phyloP scores from a whole-genome alignment of 2,797 vertebrate genomes.

The Tragopan temminckii region DNA sequence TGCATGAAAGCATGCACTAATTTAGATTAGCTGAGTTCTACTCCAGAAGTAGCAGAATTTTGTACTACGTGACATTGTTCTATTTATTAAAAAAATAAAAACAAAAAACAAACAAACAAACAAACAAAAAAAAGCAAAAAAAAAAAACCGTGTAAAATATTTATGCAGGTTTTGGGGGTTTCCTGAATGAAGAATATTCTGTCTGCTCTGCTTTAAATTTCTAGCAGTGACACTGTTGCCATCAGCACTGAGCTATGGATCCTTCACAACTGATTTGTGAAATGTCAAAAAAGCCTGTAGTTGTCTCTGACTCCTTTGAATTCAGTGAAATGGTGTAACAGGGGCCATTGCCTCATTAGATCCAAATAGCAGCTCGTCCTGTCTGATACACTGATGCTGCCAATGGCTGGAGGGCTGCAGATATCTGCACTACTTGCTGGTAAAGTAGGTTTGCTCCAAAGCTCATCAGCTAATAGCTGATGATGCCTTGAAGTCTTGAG shows the following conservation, averaged over 20 bases:
- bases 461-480: background rate
- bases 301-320: background rate
- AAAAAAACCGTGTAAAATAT: background rate
- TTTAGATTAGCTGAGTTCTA: constrained; percentile 19
- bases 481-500: background rate
- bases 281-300: background rate
- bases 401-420: background rate
- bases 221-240: background rate
- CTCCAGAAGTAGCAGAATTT: constrained; percentile 6
- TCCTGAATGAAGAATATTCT: constrained; percentile 21
- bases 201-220: background rate
- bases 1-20: background rate
- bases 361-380: background rate
- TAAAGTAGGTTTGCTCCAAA: background rate
- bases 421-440: background rate
- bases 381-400: background rate
- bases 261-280: background rate
- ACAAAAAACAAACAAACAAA: too few species aligned
- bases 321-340: background rate
- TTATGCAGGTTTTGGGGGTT: background rate
- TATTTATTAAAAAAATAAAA: constrained; percentile 10
- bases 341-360: background rate
- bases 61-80: background rate
- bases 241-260: rapidly evolving
- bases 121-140: too few species aligned